These are phyloP conservation scores for Rafetus swinhoei DNA, from an alignment of 2,113 vertebrate species.

Conservation along the genomic window DNA sequence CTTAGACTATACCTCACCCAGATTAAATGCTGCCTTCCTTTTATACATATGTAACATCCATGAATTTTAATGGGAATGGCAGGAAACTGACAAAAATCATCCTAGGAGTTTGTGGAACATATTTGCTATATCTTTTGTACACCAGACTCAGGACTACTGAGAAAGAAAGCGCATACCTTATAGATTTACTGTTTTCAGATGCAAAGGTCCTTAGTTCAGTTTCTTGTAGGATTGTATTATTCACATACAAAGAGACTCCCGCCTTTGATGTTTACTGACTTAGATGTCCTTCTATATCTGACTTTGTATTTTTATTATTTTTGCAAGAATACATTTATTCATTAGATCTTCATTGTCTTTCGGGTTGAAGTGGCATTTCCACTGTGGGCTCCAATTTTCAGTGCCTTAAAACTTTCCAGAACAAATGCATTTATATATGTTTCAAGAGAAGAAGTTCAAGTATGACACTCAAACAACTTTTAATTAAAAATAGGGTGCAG, in stretches of 20 bases:
- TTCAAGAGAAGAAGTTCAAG: not conserved
- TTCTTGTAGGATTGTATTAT: not conserved
- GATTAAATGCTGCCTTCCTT: not conserved
- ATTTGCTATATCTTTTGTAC: not conserved
- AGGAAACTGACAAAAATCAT: not conserved
- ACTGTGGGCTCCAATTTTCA: not conserved
- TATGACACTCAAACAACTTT: not conserved
- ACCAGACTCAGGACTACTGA: not conserved
- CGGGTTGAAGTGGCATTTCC: not conserved
- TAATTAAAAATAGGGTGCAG: not conserved
- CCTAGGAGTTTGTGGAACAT: accelerated
- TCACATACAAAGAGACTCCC: not conserved
- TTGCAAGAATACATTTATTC: not conserved
- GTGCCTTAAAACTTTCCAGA: not conserved
- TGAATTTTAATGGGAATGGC: not conserved
- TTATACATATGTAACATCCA: not conserved
- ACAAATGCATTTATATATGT: not conserved
- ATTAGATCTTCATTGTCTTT: not conserved
- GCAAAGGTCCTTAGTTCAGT: not conserved
- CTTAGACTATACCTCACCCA: not conserved
- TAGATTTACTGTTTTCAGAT: not conserved
- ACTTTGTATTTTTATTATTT: not conserved
- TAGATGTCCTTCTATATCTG: not conserved
- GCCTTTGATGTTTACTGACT: not conserved
- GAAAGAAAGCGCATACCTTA: not conserved